Evolutionary conservation across 2,797 vertebrate genomes (phyloP), one percentile per base, ranked within the genome.

Genomic region (Xenopus petersii): DNA sequence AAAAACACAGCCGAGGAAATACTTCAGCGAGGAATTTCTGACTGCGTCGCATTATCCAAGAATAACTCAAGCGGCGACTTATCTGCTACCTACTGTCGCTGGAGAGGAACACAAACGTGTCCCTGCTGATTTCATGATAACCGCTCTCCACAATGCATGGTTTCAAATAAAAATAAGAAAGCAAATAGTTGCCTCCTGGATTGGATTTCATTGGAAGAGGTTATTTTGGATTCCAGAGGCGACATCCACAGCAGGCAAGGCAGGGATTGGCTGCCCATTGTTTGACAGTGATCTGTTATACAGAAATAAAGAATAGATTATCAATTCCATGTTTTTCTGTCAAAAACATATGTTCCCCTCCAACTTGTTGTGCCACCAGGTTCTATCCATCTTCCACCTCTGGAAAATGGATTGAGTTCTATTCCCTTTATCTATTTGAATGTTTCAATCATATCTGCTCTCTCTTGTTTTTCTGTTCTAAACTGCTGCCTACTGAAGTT

Each of bases 51-150:
- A 12, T 26, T 56, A 46, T 64, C 71, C 71, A 79, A 79, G 54
- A 68, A 69, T 64, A 73, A 74, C n/a, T 70, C 5, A 8, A 56
- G 46, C 46, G 58, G n/a, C 48, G 26, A 71, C 24, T 47, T 70
- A 59, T 63, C 46, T 15, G 17, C 2, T 11, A 16, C 24, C 7
- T 67, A 42, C 36, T 42, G 36, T 42, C 15, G 10, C 36, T 68
- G 61, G 42, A 46, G 26, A 64, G 51, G 58, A 64, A 55, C 59
- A 24, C 12, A 49, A 46, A 59, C 64, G 30, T 48, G 62, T 64
- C 51, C 17, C 24, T 49, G 61, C 6, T 13, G 56, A 60, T 67
- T 55, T 36, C 10, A 15, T 67, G 30, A n/a, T 30, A 24, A 26
- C 2, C 24, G 46, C 12, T 51, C 21, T 67, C 10, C 0, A 26